Percentiles rank a stretch among this genome's conserved stretches.
Conservation (phyloP, 2,113 vertebrate genomes). For the Glaucidium brasilianum region DNA sequence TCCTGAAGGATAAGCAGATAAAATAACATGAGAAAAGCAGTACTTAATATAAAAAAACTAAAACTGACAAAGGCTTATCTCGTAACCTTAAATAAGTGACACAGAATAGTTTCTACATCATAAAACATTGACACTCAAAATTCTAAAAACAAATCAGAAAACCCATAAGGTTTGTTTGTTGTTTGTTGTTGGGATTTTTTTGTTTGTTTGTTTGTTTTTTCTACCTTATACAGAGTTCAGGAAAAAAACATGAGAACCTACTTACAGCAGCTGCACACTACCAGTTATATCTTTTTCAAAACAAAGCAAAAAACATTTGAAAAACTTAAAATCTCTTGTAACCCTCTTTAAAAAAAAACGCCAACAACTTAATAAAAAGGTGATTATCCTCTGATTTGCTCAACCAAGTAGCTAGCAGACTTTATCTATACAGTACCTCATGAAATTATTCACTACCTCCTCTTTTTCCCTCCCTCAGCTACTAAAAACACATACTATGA, state of each 20-base stretch:
- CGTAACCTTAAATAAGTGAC: constrained; percentile 37
- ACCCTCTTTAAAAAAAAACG: neutral
- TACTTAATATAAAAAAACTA: constrained; percentile 25
- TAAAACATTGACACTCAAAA: neutral
- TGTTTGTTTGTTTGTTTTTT: too few relatives aligned
- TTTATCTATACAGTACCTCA: neutral
- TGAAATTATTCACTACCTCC: neutral
- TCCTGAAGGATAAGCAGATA: neutral
- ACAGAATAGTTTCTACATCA: neutral
- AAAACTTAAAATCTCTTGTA: neutral
- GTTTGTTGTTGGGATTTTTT: too few relatives aligned
- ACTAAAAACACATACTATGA: neutral
- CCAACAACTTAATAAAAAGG: neutral
- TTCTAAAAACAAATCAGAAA: neutral
- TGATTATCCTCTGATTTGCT: neutral
- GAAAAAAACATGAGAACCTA: neutral
- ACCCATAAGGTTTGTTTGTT: rapidly evolving
- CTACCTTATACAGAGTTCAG: neutral
- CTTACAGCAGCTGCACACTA: neutral
- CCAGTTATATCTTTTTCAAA: neutral
- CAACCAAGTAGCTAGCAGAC: neutral
- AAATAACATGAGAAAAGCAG: neutral
- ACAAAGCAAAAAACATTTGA: neutral
- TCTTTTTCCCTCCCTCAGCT: too few relatives aligned
- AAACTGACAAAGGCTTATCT: constrained; percentile 3